Conservation (phyloP, 2,888 invertebrate species). For the Leucozona laternaria region DNA sequence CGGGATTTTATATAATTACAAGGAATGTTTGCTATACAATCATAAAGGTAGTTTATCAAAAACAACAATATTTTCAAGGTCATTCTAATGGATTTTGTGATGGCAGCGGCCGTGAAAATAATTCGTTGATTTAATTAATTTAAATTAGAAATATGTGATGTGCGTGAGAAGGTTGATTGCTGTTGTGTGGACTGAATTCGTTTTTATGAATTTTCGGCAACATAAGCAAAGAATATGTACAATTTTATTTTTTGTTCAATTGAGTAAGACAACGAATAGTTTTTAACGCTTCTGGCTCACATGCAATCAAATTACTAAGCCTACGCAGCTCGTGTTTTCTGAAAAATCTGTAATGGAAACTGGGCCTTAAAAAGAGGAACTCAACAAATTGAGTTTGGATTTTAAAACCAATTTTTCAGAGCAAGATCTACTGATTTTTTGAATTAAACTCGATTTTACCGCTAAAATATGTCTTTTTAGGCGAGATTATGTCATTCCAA, state of each 20-base stretch:
- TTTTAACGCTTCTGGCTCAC: not conserved
- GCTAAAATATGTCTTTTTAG: too few relatives aligned
- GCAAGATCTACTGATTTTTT: too few relatives aligned
- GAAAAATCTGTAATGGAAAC: too few relatives aligned
- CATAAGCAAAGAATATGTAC: not conserved
- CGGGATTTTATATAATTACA: not conserved
- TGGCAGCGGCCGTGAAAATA: not conserved
- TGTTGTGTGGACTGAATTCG: not conserved
- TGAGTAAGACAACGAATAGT: not conserved
- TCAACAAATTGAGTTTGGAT: too few relatives aligned
- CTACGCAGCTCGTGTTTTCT: too few relatives aligned
- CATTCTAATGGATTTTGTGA: constrained; percentile 48
- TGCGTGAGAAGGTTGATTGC: constrained; percentile 42
- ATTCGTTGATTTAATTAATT: constrained; percentile 66
- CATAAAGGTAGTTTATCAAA: constrained; percentile 23
- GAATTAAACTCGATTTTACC: too few relatives aligned
- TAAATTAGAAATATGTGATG: constrained; percentile 40
- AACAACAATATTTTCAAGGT: constrained; percentile 53
- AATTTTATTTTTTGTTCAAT: not conserved
- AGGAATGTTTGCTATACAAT: constrained; percentile 57
- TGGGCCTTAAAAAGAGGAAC: too few relatives aligned
- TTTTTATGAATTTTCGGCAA: not conserved
- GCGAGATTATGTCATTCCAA: too few relatives aligned
- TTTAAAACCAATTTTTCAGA: too few relatives aligned
- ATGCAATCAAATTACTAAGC: too few relatives aligned